Percentiles rank a stretch among this genome's conserved stretches.
Conservation (phyloP, 2,113 vertebrate genomes). For the Otus sunia region DNA sequence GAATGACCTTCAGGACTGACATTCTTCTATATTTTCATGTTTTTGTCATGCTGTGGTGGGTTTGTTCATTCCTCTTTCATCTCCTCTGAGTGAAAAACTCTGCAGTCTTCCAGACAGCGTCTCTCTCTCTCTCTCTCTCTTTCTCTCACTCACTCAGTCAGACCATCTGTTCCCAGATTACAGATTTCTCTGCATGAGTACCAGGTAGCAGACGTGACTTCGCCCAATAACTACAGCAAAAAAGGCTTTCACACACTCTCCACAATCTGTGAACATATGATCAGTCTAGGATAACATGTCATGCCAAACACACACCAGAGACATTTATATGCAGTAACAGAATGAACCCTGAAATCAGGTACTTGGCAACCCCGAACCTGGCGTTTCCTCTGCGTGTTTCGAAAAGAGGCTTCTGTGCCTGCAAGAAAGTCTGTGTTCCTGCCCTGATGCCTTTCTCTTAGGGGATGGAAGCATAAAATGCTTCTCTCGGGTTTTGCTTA, state of each 20-base stretch:
- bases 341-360: slow-evolving; percentile 52
- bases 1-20: slow-evolving; percentile 55
- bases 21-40: slow-evolving; percentile 52
- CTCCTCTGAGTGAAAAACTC: slow-evolving; percentile 15
- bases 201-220: slow-evolving; percentile 72
- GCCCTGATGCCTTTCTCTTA: not conserved
- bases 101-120: slow-evolving; percentile 47
- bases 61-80: slow-evolving; percentile 58
- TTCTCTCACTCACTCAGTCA: slow-evolving; percentile 27
- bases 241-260: slow-evolving; percentile 67
- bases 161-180: slow-evolving; percentile 70
- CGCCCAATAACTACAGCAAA: slow-evolving; percentile 56
- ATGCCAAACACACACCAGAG: slow-evolving; percentile 63
- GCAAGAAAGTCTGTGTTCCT: not conserved
- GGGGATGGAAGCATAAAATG: not conserved
- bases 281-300: slow-evolving; percentile 65
- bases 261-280: slow-evolving; percentile 73
- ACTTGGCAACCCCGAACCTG: slow-evolving; percentile 4
- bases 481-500: not conserved
- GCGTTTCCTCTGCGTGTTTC: not conserved
- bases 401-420: not conserved
- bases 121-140: slow-evolving; percentile 20
- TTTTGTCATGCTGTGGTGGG: slow-evolving; percentile 41
- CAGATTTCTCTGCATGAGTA: slow-evolving; percentile 68
- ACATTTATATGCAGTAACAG: slow-evolving; percentile 51